Evolutionary conservation across 1,140 invertebrate species (phyloP).

Genomic region (Coenobita brevimanus): DNA sequence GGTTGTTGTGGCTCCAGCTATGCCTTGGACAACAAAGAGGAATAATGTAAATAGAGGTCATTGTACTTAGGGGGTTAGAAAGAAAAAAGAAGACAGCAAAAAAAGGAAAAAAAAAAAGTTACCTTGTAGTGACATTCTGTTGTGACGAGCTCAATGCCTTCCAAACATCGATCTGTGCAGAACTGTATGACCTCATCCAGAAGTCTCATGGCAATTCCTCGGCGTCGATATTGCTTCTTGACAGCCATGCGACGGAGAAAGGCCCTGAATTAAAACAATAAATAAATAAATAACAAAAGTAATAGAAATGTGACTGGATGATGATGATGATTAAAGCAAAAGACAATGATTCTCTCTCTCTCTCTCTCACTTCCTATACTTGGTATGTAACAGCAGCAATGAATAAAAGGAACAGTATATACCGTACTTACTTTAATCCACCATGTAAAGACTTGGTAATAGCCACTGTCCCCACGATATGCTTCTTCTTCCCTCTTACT

Average conservation of each 20-base stretch:
- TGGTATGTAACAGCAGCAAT: too few species aligned
- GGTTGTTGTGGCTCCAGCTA: too few species aligned
- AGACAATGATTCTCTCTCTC: too few species aligned
- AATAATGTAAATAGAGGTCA: too few species aligned
- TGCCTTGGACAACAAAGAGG: too few species aligned
- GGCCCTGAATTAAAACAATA: conserved; percentile 73
- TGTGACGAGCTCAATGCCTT: conserved; percentile 74
- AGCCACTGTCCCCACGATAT: conserved; percentile 42
- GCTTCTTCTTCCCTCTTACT: conserved; percentile 25
- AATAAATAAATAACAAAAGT: neutral
- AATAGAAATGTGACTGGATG: neutral
- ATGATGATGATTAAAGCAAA: neutral
- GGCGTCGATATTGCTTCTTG: conserved; percentile 73
- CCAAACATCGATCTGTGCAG: conserved; percentile 75
- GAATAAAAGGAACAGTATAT: too few species aligned
- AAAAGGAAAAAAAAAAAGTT: neutral
- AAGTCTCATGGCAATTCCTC: conserved; percentile 74
- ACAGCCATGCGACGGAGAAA: conserved; percentile 77
- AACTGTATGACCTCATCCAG: conserved; percentile 75
- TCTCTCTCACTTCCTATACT: too few species aligned
- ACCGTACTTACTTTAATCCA: conserved; percentile 46
- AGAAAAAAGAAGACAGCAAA: too few species aligned
- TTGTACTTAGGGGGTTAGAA: too few species aligned
- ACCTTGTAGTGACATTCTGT: conserved; percentile 76
- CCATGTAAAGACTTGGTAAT: conserved; percentile 47